These are phyloP conservation scores for Hirundo rustica DNA, from an alignment of 2,797 vertebrate genomes.

Conservation along the genomic window DNA sequence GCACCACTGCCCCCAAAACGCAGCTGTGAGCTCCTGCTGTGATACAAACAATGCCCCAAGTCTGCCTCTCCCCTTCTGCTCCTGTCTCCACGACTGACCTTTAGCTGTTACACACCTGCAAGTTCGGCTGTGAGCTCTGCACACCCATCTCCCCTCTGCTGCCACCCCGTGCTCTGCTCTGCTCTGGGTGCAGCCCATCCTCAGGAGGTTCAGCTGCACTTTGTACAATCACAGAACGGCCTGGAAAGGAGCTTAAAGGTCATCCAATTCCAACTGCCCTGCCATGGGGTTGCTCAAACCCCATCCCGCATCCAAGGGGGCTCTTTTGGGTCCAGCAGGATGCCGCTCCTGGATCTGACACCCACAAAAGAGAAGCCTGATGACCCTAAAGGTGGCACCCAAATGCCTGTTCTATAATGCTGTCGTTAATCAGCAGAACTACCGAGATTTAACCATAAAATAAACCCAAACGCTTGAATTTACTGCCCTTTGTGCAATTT, in stretches of 20 bases:
- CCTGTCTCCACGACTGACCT: background rate
- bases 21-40: background rate
- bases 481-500: background rate
- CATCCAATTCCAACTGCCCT: too few relatives aligned
- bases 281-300: background rate
- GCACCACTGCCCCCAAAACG: background rate
- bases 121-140: background rate
- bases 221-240: background rate
- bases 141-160: background rate
- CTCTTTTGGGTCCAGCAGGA: background rate
- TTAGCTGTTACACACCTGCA: background rate
- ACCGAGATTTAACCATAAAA: background rate
- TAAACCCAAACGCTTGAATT: background rate
- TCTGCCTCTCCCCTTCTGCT: background rate
- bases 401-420: background rate
- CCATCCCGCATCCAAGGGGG: background rate
- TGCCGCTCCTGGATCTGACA: background rate
- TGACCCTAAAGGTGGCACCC: background rate
- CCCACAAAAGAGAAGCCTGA: accelerated
- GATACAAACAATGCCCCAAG: background rate
- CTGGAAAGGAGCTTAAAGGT: background rate
- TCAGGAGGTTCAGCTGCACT: background rate
- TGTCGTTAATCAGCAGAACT: background rate
- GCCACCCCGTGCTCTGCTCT: background rate
- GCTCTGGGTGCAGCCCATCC: background rate